Percentiles rank a stretch among this genome's conserved stretches.
These are phyloP conservation scores for Schizaphis graminum DNA, from an alignment of 2,888 invertebrate genomes.

Conservation along the genomic window DNA sequence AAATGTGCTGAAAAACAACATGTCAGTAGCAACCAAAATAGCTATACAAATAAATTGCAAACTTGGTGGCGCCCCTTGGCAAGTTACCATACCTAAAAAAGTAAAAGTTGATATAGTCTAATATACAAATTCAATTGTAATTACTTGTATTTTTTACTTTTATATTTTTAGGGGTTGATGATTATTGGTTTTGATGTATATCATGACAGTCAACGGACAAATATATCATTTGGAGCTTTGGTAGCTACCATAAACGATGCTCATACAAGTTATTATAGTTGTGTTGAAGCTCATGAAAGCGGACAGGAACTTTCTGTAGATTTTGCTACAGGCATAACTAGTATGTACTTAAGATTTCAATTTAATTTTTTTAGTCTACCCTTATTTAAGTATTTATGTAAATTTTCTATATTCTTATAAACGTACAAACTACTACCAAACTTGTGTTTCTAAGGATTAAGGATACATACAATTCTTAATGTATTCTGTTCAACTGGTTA, in stretches of 20 bases:
- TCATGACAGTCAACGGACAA: slow-evolving; percentile 81
- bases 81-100: slow-evolving; percentile 77
- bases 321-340: slow-evolving; percentile 77
- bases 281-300: slow-evolving; percentile 80
- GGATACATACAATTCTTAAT: too few relatives aligned
- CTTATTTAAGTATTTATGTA: not conserved
- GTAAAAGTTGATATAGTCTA: slow-evolving; percentile 67
- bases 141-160: not conserved
- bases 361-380: too few relatives aligned
- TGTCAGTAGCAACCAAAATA: slow-evolving; percentile 92
- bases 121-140: not conserved
- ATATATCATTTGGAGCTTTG: slow-evolving; percentile 73
- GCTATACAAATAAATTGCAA: slow-evolving; percentile 95
- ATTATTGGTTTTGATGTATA: slow-evolving; percentile 91
- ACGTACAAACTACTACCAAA: too few relatives aligned
- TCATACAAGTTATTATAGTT: slow-evolving; percentile 78
- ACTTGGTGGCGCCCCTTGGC: slow-evolving; percentile 92
- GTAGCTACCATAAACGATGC: slow-evolving; percentile 72
- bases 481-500: not conserved
- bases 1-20: slow-evolving; percentile 77
- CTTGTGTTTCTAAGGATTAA: too few relatives aligned
- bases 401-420: too few relatives aligned
- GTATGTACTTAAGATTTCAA: slow-evolving; percentile 69
- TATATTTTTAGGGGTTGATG: slow-evolving; percentile 76
- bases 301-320: slow-evolving; percentile 84